phyloP scores from a whole-genome alignment of 2,113 vertebrate genomes.

The Syrrhaptes paradoxus region DNA sequence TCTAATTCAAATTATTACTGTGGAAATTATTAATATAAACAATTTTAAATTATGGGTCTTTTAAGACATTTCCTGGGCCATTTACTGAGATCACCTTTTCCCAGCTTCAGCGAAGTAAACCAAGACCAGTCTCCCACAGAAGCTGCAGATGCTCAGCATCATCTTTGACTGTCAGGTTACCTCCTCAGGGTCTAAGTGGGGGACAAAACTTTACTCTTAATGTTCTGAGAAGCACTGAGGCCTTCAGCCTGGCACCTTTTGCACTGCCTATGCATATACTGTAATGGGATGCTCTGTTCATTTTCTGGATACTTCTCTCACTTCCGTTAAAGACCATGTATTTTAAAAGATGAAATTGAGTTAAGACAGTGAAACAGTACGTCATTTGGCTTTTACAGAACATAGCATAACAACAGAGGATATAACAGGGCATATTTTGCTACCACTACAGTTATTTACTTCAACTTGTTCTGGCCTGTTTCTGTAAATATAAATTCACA shows the following conservation, averaged over 20 bases:
- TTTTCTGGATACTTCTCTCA: not conserved
- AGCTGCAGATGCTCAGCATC: not conserved
- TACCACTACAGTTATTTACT: not conserved
- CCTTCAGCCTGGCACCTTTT: not conserved
- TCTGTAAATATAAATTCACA: not conserved
- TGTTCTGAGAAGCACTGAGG: not conserved
- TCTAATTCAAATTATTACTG: not conserved
- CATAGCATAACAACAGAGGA: not conserved
- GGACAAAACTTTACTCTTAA: not conserved
- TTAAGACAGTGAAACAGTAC: not conserved
- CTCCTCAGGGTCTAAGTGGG: not conserved
- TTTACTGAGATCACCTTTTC: not conserved
- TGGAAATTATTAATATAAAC: not conserved
- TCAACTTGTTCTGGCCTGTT: not conserved
- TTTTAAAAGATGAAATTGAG: not conserved
- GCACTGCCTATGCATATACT: not conserved
- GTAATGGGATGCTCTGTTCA: not conserved
- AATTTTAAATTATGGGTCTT: not conserved
- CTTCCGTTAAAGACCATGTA: not conserved
- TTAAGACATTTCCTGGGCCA: not conserved
- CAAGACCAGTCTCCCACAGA: not conserved
- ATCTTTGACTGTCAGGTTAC: not conserved
- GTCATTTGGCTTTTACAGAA: not conserved
- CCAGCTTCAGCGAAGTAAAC: not conserved
- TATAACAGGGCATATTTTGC: not conserved